These are phyloP conservation scores for Eudyptes chrysolophus DNA, from an alignment of 2,113 vertebrate species.

Conservation along the genomic window DNA sequence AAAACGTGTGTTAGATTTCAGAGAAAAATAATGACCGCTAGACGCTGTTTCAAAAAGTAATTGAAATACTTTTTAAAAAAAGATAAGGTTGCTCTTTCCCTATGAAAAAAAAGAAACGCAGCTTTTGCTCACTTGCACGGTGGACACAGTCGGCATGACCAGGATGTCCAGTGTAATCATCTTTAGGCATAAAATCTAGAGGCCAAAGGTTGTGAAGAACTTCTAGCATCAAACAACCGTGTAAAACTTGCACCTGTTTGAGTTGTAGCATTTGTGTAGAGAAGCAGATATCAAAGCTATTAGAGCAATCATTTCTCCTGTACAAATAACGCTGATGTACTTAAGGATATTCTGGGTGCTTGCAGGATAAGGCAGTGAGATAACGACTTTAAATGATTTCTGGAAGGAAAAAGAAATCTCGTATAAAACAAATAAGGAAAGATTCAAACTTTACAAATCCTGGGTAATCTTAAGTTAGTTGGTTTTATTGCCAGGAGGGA, in stretches of 20 bases:
- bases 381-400: background rate
- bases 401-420: background rate
- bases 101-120: background rate
- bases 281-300: background rate
- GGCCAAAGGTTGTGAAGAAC: constrained; percentile 11
- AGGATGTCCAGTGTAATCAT: background rate
- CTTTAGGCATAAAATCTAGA: background rate
- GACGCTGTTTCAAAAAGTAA: background rate
- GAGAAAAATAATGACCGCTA: background rate
- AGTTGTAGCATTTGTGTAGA: background rate
- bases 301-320: background rate
- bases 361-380: background rate
- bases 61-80: background rate
- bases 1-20: background rate
- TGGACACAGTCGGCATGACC: background rate
- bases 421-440: background rate
- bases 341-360: background rate
- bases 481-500: background rate
- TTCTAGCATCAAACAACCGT: background rate
- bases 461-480: background rate
- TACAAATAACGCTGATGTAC: background rate
- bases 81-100: background rate
- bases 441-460: background rate
- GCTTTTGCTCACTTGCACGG: background rate
- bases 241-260: background rate